Evolutionary conservation across 2,797 vertebrate species (phyloP), one percentile per base, ranked within the genome.

Genomic region (Molossus alvarezi): DNA sequence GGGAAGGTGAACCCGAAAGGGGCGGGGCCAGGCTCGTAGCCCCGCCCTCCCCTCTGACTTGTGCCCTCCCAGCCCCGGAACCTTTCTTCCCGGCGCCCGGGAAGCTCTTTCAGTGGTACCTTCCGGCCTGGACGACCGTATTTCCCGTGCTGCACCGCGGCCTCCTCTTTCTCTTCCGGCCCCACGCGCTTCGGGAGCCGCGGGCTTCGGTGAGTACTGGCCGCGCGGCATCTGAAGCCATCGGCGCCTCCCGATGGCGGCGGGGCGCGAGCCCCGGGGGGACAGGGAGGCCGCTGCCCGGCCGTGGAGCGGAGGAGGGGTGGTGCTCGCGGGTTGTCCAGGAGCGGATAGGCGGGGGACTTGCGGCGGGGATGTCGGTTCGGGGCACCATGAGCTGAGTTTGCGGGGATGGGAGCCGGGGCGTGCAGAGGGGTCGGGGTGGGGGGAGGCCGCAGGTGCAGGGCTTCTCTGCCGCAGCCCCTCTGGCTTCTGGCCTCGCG

Each of bases 81-180:
- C 97, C 25, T 77, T 95, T 89, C 37, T 79, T n/a, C 14, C 21
- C 0, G 53, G 60, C 1, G 3, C 5, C 1, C 13, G 57, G 97
- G 82, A 91, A 88, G 48, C 13, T 58, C 82, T 97, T 98, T 97
- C 92, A 88, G 37, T 21, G 2, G 88, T 9, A 9, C 0, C 33
- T 87, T 90, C 90, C 97, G 60, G 89, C 48, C 15, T 29, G 33
- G 45, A 17, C 9, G 67, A 27, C 15, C 41, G 45, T 5, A 69
- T 82, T 91, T 98, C 98, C 98, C 95, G 96, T 97, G 95, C 72
- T 64, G 20, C 88, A 0, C 2, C 0, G 85, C 67, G 0, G 0
- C 0, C 0, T 0, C 2, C 98, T 57, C 0, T 1, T 12, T 67
- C 98, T 71, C 91, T 99, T 99, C 99, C 99, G 99, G 99, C 97